phyloP scores from a whole-genome alignment of 2,888 invertebrate species.

The Latrodectus elegans region DNA sequence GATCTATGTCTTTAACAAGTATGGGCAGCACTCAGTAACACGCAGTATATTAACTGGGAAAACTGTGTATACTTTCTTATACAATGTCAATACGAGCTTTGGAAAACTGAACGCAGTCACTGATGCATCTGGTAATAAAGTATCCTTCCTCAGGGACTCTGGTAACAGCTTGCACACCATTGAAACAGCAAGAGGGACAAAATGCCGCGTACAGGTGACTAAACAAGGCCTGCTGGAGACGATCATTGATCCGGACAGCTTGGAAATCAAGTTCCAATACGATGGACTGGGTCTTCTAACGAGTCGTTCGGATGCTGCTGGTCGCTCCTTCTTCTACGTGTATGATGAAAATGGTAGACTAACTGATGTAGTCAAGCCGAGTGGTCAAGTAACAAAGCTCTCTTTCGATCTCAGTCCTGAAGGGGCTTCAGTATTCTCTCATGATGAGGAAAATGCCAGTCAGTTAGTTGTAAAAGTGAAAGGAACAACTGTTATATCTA shows the following conservation, averaged over 20 bases:
- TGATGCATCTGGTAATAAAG: constrained; percentile 85
- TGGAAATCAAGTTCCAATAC: constrained; percentile 94
- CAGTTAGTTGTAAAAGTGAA: constrained; percentile 83
- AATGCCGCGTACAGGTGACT: constrained; percentile 91
- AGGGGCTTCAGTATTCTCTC: constrained; percentile 84
- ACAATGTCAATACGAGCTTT: constrained; percentile 96
- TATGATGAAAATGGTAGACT: constrained; percentile 96
- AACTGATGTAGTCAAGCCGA: constrained; percentile 93
- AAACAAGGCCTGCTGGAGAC: constrained; percentile 93
- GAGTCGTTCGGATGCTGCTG: constrained; percentile 80
- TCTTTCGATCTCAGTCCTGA: constrained; percentile 92
- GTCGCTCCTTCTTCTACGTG: constrained; percentile 88
- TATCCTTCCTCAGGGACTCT: constrained; percentile 76
- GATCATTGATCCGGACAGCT: constrained; percentile 92
- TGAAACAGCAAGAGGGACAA: constrained; percentile 81
- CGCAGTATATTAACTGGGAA: constrained; percentile 96
- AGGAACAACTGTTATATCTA: constrained; percentile 88
- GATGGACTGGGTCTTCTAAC: constrained; percentile 87
- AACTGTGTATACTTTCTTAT: constrained; percentile 93
- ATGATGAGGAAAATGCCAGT: constrained; percentile 66
- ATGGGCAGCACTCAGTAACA: constrained; percentile 95
- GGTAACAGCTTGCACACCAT: constrained; percentile 86
- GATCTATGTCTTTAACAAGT: constrained; percentile 92
- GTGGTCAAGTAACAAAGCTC: constrained; percentile 92
- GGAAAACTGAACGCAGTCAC: constrained; percentile 95